Percentiles rank a stretch among this genome's conserved stretches.
Evolutionary conservation across 1,140 invertebrate genomes (phyloP).

Genomic region (Drosophila sechellia): DNA sequence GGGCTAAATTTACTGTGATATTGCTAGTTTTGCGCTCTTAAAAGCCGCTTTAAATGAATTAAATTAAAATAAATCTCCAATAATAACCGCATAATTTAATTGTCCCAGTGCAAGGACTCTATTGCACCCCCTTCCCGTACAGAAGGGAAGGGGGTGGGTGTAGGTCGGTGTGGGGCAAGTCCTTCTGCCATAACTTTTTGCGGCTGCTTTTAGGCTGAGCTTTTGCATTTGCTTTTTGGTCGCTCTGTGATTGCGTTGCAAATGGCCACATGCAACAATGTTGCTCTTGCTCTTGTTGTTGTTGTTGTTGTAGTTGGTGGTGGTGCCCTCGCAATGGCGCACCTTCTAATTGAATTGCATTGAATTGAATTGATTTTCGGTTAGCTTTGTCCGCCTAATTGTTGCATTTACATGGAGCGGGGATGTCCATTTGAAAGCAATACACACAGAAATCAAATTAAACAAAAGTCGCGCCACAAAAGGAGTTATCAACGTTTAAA

Average conservation of each 20-base stretch:
- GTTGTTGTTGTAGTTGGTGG: constrained; percentile 4
- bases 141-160: too few species aligned
- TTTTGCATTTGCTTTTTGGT: constrained; percentile 46
- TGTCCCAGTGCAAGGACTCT: not conserved
- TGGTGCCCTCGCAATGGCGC: constrained; percentile 11
- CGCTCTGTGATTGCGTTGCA: constrained; percentile 41
- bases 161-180: not conserved
- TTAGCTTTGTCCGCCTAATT: constrained; percentile 50
- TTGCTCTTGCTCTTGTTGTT: constrained; percentile 29
- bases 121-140: too few species aligned
- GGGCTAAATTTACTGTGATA: too few species aligned
- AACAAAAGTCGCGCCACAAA: constrained; percentile 5
- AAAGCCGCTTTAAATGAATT: not conserved
- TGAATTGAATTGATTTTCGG: constrained; percentile 71
- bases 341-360: constrained; percentile 68
- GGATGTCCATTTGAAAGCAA: constrained; percentile 19
- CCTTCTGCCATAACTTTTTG: constrained; percentile 46
- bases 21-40: too few species aligned
- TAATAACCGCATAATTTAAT: too few species aligned
- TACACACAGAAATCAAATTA: constrained; percentile 32
- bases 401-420: constrained; percentile 24
- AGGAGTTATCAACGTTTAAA: constrained; percentile 56
- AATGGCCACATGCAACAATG: constrained; percentile 62
- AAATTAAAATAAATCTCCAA: not conserved
- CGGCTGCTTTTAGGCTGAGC: constrained; percentile 57